Percentiles rank a stretch among this genome's conserved stretches.
Evolutionary conservation across 2,797 vertebrate species (phyloP).

Genomic region (Pipistrellus kuhlii): DNA sequence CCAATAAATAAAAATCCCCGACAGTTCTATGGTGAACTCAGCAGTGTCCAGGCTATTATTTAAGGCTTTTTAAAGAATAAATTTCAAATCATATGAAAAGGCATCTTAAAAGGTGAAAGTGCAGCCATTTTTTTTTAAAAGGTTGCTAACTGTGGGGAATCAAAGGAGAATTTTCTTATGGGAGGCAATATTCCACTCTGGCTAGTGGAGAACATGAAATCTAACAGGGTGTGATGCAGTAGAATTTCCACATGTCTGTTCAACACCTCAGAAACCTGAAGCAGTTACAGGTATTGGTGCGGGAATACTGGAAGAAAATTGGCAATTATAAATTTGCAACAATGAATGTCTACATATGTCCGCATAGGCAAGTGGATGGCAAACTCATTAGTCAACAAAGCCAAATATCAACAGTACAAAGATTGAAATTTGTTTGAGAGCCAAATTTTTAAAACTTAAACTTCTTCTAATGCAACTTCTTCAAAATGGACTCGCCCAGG

Average conservation of each 20-base stretch:
- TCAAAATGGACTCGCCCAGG: too few relatives aligned
- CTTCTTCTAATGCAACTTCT: too few relatives aligned
- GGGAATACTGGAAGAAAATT: neutral
- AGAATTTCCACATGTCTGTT: neutral
- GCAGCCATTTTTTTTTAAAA: slow-evolving; percentile 56
- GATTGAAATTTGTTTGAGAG: too few relatives aligned
- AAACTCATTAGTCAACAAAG: too few relatives aligned
- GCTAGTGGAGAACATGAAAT: neutral
- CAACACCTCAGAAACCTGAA: neutral
- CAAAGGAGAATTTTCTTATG: slow-evolving; percentile 39
- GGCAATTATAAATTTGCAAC: neutral
- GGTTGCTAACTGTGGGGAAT: neutral
- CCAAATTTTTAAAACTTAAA: too few relatives aligned
- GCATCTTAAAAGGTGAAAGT: slow-evolving; percentile 70
- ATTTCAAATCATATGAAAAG: slow-evolving; percentile 80
- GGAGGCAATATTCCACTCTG: neutral
- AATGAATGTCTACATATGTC: neutral
- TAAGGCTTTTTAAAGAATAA: slow-evolving; percentile 74
- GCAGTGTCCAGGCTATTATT: slow-evolving; percentile 70
- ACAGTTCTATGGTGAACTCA: slow-evolving; percentile 73
- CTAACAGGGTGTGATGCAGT: neutral
- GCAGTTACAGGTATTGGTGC: neutral
- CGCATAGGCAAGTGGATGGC: too few relatives aligned
- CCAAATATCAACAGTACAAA: too few relatives aligned
- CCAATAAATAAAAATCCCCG: slow-evolving; percentile 72